A percentile compares a stretch with the other conserved stretches of the same genome.
These are phyloP conservation scores for Drosophila athabasca DNA, from an alignment of 1,140 invertebrate genomes.

Conservation along the genomic window DNA sequence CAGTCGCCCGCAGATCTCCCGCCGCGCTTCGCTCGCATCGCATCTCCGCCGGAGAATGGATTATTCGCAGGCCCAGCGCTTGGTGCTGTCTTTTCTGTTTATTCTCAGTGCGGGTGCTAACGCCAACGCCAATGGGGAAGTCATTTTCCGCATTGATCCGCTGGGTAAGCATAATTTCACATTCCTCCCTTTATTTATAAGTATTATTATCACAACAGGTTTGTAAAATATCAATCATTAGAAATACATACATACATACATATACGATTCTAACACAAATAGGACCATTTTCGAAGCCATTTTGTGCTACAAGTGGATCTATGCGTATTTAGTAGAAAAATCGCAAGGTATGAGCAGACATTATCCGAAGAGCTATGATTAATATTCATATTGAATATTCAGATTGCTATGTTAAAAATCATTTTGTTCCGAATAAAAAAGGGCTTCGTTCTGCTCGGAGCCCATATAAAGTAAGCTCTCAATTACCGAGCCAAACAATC, in stretches of 20 bases:
- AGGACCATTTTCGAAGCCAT: too few relatives aligned
- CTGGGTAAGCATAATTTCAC: constrained; percentile 62
- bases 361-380: too few relatives aligned
- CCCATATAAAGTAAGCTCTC: constrained; percentile 57
- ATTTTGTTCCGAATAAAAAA: background rate
- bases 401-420: too few relatives aligned
- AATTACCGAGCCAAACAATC: constrained; percentile 54
- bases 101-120: constrained; percentile 36
- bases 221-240: too few relatives aligned
- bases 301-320: too few relatives aligned
- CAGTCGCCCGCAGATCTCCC: constrained; percentile 9
- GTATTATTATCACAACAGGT: too few relatives aligned
- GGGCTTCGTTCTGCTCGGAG: background rate
- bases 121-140: constrained; percentile 57
- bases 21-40: constrained; percentile 13
- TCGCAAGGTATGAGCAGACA: too few relatives aligned
- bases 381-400: too few relatives aligned
- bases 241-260: too few relatives aligned
- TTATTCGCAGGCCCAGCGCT: constrained; percentile 51
- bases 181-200: too few relatives aligned
- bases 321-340: too few relatives aligned
- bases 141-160: constrained; percentile 79
- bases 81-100: constrained; percentile 60
- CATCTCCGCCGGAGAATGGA: constrained; percentile 60
- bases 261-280: too few relatives aligned